A percentile compares a stretch with the other conserved stretches of the same genome.
Conservation (phyloP, 1,140 invertebrate species). For the Dolichoris vasculosae region DNA sequence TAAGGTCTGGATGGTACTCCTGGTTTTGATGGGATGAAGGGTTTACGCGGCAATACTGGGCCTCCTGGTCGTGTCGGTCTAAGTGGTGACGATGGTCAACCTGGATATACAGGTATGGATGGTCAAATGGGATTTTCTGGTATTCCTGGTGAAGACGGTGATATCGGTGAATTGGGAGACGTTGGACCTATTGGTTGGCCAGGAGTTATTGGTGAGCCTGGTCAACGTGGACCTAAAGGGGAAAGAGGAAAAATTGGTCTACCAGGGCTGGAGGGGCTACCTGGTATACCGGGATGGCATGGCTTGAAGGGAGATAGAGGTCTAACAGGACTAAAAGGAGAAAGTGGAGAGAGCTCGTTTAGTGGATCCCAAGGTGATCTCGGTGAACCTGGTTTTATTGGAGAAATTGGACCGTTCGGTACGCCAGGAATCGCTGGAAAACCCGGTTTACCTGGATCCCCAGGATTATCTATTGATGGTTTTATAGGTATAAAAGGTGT, state of each 20-base stretch:
- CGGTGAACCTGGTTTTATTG: constrained; percentile 76
- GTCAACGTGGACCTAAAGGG: constrained; percentile 77
- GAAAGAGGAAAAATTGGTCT: constrained; percentile 74
- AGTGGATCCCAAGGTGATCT: constrained; percentile 80
- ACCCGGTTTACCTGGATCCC: constrained; percentile 75
- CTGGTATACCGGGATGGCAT: constrained; percentile 67
- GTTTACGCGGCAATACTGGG: constrained; percentile 38
- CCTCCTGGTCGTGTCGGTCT: constrained; percentile 16
- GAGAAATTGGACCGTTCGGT: constrained; percentile 73
- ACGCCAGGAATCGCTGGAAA: constrained; percentile 72
- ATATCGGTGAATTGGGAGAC: constrained; percentile 74
- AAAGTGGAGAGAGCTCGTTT: constrained; percentile 74
- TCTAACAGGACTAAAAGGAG: constrained; percentile 66
- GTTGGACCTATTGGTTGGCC: constrained; percentile 71
- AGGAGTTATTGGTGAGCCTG: constrained; percentile 75
- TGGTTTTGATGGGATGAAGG: constrained; percentile 43
- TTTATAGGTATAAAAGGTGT: constrained; percentile 69
- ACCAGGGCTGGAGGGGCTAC: constrained; percentile 74
- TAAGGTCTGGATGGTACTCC: constrained; percentile 55
- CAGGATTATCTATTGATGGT: constrained; percentile 66
- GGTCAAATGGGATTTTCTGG: constrained; percentile 76
- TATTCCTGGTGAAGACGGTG: constrained; percentile 77
- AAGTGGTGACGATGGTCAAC: constrained; percentile 63
- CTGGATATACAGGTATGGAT: constrained; percentile 69
- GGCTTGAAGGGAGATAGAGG: constrained; percentile 73